Base-by-base conservation (phyloP, 1,140 invertebrate genomes). In the Tetramorium simillimum region DNA sequence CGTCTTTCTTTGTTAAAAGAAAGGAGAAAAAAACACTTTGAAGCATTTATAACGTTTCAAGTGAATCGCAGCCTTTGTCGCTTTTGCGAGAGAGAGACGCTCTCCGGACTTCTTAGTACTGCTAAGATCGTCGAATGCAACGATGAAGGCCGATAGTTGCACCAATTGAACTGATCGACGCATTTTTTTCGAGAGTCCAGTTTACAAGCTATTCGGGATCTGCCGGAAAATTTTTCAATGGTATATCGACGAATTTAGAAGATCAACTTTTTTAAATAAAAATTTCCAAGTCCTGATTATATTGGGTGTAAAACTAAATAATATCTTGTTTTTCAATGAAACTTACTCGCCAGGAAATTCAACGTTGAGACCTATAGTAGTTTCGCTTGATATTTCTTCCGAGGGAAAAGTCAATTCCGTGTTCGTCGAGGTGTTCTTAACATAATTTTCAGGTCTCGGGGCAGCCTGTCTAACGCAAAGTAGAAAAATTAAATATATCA, bases 21-120 rank as follows among this genome's bases (percentile, higher is more conserved):
- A 51, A 51, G 16, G 10, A 46, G 12, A 46, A 51, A 16, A 51
- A 18, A 51, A 51, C 4, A 3, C 16, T 51, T 51, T 5, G 0
- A 51, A 51, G 0, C 9, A 51, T 18, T 18, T 18, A 16, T 18
- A 51, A 18, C 16, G 0, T 18, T 14, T 33, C 33, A 51, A 51
- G 49, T 51, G 16, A 16, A 51, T 9, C 46, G 12, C 3, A 43
- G 40, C 1, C 40, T 91, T 85, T 72, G 62, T 67, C 85, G 77
- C 58, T 87, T 75, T 67, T 81, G 76, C 67, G 40, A 84, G 46
- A 73, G 33, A 33, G 40, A 72, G 14, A 16, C 43, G 69, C 63
- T 88, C 85, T 58, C 24, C 49, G 43, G 67, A 65, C 28, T 87
- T 89, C 62, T 87, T 81, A 14, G n/a, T 16, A 6, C 16, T 40